Base-by-base conservation (phyloP, 2,113 vertebrate species). In the Strigops habroptila region DNA sequence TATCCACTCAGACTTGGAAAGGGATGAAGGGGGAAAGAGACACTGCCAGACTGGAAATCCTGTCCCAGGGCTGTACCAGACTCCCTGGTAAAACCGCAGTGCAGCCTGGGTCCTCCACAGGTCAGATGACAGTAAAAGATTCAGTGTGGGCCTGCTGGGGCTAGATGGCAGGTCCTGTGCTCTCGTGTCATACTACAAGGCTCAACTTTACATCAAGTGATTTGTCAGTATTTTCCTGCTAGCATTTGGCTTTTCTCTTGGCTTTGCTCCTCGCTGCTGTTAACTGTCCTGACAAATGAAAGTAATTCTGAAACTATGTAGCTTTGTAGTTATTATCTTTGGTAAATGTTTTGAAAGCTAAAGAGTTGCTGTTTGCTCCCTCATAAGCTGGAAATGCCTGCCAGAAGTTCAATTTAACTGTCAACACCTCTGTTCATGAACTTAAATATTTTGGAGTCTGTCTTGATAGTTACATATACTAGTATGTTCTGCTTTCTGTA, bases 351-450 rank as follows among this genome's bases (percentile, higher is more conserved):
- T 96, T 95, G 97, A 97, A 96, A 97, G 94, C 80, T 91, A 59
- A 94, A 83, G 95, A 89, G 96, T 96, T 94, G 89, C 82, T 88
- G 77, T 96, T 97, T 95, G 86, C 96, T 96, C 85, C 87, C 69
- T 91, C 90, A 70, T 81, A 86, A 85, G 80, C 78, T 94, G 81
- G 70, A 96, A 93, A 83, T 70, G 89, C 85, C 80, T 97, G 97
- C 96, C 97, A 97, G 95, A 96, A 96, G 94, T 96, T 97, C 97
- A 97, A 97, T 97, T 97, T 97, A 97, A 95, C 97, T 97, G 97
- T 97, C 97, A 97, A 97, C 97, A 96, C 95, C 93, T 97, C 95
- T 90, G 77, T 86, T 96, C 80, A 74, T 10, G 10, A 96, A 95
- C 92, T 96, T 95, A 96, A 97, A 96, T 90, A 96, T 95, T 96